phyloP scores from a whole-genome alignment of 2,888 invertebrate genomes.

The Sinhomidia bicolor region DNA sequence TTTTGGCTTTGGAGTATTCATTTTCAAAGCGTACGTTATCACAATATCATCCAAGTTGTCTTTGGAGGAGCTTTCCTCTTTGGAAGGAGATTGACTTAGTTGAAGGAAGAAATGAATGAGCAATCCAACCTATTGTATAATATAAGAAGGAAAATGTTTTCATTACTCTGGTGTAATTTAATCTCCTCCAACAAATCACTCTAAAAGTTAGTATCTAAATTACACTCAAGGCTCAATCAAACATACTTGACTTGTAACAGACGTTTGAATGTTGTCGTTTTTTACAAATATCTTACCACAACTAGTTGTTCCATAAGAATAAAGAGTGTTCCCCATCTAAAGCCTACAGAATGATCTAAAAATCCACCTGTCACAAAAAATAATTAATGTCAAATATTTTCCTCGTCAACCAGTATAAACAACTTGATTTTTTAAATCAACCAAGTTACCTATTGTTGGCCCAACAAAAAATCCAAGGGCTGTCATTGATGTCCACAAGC shows the following conservation, averaged over 20 bases:
- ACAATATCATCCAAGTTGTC: conserved; percentile 43
- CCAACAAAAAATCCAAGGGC: conserved; percentile 90
- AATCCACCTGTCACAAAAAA: conserved; percentile 81
- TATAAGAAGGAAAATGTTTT: no score
- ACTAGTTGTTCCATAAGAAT: conserved; percentile 86
- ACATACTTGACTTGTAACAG: no score
- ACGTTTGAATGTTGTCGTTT: no score
- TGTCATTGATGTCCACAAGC: conserved; percentile 94
- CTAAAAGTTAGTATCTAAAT: no score
- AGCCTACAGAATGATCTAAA: conserved; percentile 82
- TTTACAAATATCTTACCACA: conserved; percentile 85
- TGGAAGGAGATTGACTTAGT: neutral
- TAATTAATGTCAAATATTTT: no score
- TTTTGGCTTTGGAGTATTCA: conserved; percentile 27
- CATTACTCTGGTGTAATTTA: no score
- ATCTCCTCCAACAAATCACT: no score
- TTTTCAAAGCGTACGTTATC: conserved; percentile 42
- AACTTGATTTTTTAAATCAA: no score
- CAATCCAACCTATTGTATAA: neutral
- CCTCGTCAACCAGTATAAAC: no score
- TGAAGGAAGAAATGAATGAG: neutral
- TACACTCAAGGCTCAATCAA: no score
- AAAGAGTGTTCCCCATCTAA: conserved; percentile 87
- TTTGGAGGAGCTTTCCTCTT: neutral
- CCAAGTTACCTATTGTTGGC: no score